A percentile compares a stretch with the other conserved stretches of the same genome.
Conservation (phyloP, 1,140 invertebrate species). For the Euglossa dilemma region DNA sequence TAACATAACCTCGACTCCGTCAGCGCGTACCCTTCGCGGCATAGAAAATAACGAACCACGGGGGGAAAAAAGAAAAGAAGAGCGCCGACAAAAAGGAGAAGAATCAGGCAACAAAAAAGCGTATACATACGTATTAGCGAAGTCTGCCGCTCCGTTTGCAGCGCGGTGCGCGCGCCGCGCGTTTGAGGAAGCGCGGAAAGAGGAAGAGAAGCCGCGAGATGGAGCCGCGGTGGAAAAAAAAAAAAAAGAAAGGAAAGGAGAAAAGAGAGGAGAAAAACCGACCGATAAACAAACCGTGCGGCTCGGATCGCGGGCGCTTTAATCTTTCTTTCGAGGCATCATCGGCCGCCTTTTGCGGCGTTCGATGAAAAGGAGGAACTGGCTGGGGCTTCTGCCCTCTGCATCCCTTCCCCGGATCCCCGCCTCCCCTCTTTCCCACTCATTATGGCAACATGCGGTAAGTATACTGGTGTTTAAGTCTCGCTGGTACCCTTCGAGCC, state of each 20-base stretch:
- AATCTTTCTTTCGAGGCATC: constrained; percentile 77
- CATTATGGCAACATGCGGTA: constrained; percentile 81
- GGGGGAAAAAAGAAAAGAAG: too few species aligned
- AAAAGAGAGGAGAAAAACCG: constrained; percentile 54
- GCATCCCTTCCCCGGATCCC: not conserved
- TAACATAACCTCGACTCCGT: too few species aligned
- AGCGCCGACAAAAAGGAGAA: not conserved
- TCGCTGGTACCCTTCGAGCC: constrained; percentile 61
- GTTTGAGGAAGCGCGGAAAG: constrained; percentile 31
- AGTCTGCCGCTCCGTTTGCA: not conserved
- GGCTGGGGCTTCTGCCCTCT: constrained; percentile 26
- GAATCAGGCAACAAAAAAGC: not conserved
- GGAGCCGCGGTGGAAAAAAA: not conserved
- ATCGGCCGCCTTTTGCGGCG: constrained; percentile 69
- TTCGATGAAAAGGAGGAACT: constrained; percentile 69
- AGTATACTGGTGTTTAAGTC: constrained; percentile 77
- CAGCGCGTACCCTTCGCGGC: too few species aligned
- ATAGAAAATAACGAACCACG: not conserved
- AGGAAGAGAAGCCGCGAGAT: constrained; percentile 25
- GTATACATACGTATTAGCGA: not conserved
- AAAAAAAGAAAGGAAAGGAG: constrained; percentile 12
- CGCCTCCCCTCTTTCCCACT: constrained; percentile 60
- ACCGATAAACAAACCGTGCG: constrained; percentile 77
- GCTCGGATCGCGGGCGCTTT: constrained; percentile 77
- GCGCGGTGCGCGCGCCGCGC: not conserved